These are phyloP conservation scores for Nicator chloris DNA, from an alignment of 2,113 vertebrate species.

Conservation along the genomic window DNA sequence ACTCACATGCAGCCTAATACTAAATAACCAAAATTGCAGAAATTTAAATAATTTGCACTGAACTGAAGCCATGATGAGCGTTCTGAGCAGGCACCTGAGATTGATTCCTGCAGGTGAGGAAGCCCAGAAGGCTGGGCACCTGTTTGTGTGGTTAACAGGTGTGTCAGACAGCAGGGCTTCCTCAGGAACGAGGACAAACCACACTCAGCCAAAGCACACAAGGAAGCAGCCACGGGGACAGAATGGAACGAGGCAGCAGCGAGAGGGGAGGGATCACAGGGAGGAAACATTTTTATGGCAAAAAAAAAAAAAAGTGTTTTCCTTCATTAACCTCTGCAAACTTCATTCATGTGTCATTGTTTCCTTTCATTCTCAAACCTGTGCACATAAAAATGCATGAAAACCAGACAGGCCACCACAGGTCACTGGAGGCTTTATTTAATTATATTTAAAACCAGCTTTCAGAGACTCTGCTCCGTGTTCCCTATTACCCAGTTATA, in stretches of 20 bases:
- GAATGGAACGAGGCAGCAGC: not conserved
- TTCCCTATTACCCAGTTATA: not conserved
- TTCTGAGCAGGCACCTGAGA: not conserved
- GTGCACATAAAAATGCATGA: not conserved
- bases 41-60: not conserved
- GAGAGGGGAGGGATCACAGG: not conserved
- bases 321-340: not conserved
- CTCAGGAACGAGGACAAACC: not conserved
- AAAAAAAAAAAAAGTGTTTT: not conserved
- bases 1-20: not conserved
- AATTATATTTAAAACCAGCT: not conserved
- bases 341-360: not conserved
- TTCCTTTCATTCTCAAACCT: not conserved
- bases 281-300: not conserved
- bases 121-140: constrained; percentile 45
- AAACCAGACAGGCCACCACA: not conserved
- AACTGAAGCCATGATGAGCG: not conserved
- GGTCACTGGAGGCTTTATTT: not conserved
- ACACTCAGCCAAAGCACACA: not conserved
- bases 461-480: not conserved
- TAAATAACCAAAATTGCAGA: not conserved
- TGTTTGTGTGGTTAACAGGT: constrained; percentile 56
- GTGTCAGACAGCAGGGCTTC: constrained; percentile 52
- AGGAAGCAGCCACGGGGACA: constrained; percentile 5
- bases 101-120: constrained; percentile 14